Evolutionary conservation across 2,888 invertebrate genomes (phyloP).

Genomic region (Chironomus tentans): DNA sequence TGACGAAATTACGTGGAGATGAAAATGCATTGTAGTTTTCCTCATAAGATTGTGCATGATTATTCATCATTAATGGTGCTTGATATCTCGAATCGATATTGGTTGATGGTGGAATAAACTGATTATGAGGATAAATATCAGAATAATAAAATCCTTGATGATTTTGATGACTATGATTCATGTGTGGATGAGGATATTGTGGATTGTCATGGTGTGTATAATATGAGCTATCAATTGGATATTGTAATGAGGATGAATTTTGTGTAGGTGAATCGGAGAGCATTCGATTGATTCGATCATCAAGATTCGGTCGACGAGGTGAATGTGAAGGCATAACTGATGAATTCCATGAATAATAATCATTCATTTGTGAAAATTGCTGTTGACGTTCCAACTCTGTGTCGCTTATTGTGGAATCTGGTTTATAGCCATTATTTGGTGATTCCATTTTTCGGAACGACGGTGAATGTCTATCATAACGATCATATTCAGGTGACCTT

Average conservation of each 20-base stretch:
- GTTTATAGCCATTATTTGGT: neutral
- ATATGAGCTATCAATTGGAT: neutral
- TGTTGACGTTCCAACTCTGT: constrained; percentile 10
- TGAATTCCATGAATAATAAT: constrained; percentile 9
- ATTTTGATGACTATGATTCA: neutral
- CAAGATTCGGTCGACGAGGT: constrained; percentile 1
- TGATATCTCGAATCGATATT: neutral
- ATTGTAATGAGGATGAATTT: neutral
- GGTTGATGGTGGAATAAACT: neutral
- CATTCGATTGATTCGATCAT: constrained; percentile 19
- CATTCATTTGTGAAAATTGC: neutral
- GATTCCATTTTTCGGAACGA: constrained; percentile 8
- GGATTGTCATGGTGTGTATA: constrained; percentile 1
- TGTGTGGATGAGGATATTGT: neutral
- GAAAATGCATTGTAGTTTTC: neutral
- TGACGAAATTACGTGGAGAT: constrained; percentile 2
- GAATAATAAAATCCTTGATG: neutral
- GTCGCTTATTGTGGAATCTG: constrained; percentile 21
- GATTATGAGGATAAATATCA: neutral
- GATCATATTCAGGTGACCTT: neutral
- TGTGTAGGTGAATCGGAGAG: constrained; percentile 19
- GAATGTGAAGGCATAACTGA: neutral
- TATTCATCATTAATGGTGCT: neutral
- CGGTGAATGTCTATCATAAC: constrained; percentile 11
- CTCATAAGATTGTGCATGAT: neutral